Evolutionary conservation across 2,113 vertebrate genomes (phyloP), one percentile per base, ranked within the genome.

Genomic region (Lagenorhynchus albirostris): DNA sequence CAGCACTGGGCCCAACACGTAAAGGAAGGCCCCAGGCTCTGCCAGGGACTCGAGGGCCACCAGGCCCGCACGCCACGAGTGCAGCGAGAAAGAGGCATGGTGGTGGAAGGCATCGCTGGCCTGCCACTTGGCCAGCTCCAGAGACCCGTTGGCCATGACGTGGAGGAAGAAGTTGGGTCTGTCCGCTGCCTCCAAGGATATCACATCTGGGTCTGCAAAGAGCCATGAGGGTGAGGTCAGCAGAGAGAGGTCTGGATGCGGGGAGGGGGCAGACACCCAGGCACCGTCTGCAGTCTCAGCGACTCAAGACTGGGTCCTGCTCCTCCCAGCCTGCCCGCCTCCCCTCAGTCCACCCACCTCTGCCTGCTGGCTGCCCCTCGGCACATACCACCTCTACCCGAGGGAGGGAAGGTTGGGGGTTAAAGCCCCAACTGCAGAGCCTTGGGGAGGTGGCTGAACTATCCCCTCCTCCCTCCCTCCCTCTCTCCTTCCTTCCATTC

Each of bases 131-230:
- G 98, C 97, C 96, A 99, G 96, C 36, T 94, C 97, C 91, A 99
- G 92, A 26, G 98, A 99, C 67, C 99, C 99, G 20, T 98, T 98
- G 77, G 96, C 96, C 62, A 98, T 98, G 71, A 98, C 62, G 0
- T 94, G 98, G 91, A 99, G 98, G 98, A 99, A 99, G 98, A 99
- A 99, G 98, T 99, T 99, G 36, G 99, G 99, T 97, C 99, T 99
- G 68, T 99, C 99, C 0, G 99, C 99, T 13, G 98, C 98, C 98
- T 99, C 99, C 86, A 99, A 99, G 58, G 99, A 99, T 84, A 99
- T 98, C 68, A 99, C 97, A 3, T 99, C 99, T 1, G 98, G 98
- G 98, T 99, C 99, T 99, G 98, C 36, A 97, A 84, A 96, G 97
- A 84, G 25, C 50, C 62, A 95, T 36, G 65, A 4, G 79, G 36